phyloP scores from a whole-genome alignment of 2,113 vertebrate species.

The Chloroceryle aenea region DNA sequence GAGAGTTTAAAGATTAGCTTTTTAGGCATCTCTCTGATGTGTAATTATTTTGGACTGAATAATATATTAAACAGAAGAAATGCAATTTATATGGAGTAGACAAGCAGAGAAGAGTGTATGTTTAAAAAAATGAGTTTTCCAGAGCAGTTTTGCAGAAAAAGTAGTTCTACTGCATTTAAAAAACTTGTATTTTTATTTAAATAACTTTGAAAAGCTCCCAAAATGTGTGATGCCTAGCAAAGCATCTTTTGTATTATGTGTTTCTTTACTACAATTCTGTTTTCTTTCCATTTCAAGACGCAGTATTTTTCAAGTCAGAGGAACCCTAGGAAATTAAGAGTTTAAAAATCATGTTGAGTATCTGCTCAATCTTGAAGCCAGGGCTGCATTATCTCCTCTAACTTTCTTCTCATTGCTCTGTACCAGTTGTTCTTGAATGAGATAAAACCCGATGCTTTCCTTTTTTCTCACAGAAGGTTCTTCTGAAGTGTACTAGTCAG shows the following conservation, averaged over 20 bases:
- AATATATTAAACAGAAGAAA: not conserved
- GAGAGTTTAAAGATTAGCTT: not conserved
- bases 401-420: not conserved
- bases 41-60: not conserved
- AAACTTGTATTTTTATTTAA: not conserved
- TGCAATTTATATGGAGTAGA: not conserved
- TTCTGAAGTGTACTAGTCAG: not conserved
- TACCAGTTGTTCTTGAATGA: not conserved
- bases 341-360: not conserved
- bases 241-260: not conserved
- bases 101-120: not conserved
- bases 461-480: not conserved
- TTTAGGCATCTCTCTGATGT: constrained; percentile 26
- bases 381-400: not conserved
- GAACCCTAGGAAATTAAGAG: not conserved
- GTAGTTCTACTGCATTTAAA: not conserved
- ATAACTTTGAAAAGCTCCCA: not conserved
- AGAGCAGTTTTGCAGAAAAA: not conserved
- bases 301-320: not conserved
- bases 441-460: not conserved
- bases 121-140: not conserved
- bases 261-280: not conserved
- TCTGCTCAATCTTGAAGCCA: not conserved
- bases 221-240: not conserved
- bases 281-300: not conserved